Evolutionary conservation across 2,113 vertebrate genomes (phyloP).

Genomic region (Tetraodon nigroviridis): DNA sequence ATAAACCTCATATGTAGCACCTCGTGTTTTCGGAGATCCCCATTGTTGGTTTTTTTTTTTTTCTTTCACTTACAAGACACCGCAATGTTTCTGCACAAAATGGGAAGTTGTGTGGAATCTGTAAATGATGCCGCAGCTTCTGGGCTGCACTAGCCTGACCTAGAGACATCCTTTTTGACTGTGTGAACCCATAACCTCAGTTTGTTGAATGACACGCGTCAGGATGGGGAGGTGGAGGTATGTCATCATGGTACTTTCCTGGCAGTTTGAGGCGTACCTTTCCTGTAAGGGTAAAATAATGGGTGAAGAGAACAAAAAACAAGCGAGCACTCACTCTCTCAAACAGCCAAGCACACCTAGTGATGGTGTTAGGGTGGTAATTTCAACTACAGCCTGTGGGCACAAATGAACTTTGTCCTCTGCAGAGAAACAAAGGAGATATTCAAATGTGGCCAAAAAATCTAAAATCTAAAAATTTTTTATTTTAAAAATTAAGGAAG

Average conservation of each 20-base stretch:
- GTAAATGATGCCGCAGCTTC: not conserved
- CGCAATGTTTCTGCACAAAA: conserved; percentile 12
- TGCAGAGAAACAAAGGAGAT: conserved; percentile 1
- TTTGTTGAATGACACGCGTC: conserved; percentile 24
- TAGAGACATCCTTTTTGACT: conserved; percentile 27
- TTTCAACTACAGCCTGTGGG: conserved; percentile 37
- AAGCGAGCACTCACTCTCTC: conserved; percentile 40
- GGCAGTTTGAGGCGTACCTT: conserved; percentile 57
- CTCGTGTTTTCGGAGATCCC: conserved; percentile 60
- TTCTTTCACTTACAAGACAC: not conserved
- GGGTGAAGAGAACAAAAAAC: conserved; percentile 61
- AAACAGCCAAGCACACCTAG: conserved; percentile 62
- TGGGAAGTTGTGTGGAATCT: not conserved
- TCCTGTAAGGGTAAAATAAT: conserved; percentile 66
- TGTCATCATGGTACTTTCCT: conserved; percentile 58
- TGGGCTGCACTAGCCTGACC: conserved; percentile 12
- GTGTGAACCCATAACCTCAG: conserved; percentile 27
- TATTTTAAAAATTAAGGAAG: too few species aligned
- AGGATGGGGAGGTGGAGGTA: conserved; percentile 25
- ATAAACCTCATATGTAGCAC: conserved; percentile 24
- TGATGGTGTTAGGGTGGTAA: conserved; percentile 38
- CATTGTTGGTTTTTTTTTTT: conserved; percentile 27
- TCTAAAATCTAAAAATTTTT: too few species aligned
- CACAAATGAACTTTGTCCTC: conserved; percentile 9
- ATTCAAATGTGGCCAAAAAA: not conserved